These are phyloP conservation scores for Coregonus ussuriensis DNA, from an alignment of 2,797 vertebrate genomes.

Conservation along the genomic window DNA sequence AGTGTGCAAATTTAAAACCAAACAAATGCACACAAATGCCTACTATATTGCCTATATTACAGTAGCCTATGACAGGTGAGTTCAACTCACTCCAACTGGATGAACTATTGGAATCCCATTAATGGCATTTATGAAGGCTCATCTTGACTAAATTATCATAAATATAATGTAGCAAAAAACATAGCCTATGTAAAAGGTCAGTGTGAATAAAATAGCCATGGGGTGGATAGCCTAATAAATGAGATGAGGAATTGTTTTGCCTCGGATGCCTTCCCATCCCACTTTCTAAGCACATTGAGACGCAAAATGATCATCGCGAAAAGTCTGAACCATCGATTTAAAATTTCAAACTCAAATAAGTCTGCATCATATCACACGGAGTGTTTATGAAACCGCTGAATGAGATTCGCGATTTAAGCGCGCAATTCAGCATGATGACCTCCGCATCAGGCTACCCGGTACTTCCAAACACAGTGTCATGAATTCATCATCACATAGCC, in stretches of 20 bases:
- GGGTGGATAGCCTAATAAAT: not conserved
- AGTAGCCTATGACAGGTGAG: not conserved
- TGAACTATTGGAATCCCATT: not conserved
- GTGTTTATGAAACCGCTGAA: not conserved
- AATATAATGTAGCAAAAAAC: not conserved
- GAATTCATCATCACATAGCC: not conserved
- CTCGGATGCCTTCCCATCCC: not conserved
- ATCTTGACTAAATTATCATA: not conserved
- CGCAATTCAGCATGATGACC: not conserved
- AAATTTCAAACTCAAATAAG: not conserved
- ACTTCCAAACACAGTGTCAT: conserved; percentile 3
- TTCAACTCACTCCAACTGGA: not conserved
- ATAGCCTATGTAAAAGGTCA: not conserved
- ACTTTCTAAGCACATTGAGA: not conserved
- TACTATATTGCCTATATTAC: not conserved
- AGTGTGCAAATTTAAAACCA: not conserved
- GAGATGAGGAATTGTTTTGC: no score
- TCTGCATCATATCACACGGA: not conserved
- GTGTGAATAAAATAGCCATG: not conserved
- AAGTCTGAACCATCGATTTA: not conserved
- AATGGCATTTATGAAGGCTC: not conserved
- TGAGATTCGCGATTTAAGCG: not conserved
- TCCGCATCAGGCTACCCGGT: not conserved
- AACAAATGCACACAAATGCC: not conserved
- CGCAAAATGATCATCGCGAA: not conserved